Evolutionary conservation across 1,140 invertebrate genomes (phyloP).

Genomic region (Babylonia areolata): DNA sequence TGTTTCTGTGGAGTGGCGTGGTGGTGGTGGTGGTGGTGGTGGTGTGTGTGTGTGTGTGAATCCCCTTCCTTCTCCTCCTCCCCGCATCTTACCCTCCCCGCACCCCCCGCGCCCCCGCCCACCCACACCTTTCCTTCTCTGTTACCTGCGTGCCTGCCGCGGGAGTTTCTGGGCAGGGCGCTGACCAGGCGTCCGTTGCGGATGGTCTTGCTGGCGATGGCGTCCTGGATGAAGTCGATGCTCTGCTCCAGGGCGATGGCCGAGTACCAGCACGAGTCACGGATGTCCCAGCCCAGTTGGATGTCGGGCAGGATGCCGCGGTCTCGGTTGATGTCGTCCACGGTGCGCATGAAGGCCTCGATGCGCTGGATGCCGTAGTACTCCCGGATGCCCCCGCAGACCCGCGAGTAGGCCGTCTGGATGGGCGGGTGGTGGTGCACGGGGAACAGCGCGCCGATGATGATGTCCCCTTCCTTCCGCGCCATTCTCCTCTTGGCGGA

Average conservation of each 20-base stretch:
- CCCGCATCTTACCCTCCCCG: too few relatives aligned
- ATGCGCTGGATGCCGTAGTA: slow-evolving; percentile 88
- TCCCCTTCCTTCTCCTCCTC: too few relatives aligned
- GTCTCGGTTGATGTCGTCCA: slow-evolving; percentile 80
- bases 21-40: too few relatives aligned
- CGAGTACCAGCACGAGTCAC: slow-evolving; percentile 89
- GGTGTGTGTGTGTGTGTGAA: not conserved
- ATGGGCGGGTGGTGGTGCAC: slow-evolving; percentile 82
- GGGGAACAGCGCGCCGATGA: slow-evolving; percentile 84
- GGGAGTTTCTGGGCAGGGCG: not conserved
- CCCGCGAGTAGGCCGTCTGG: slow-evolving; percentile 63
- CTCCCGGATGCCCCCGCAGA: slow-evolving; percentile 79
- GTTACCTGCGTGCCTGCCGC: not conserved
- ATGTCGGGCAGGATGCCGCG: slow-evolving; percentile 78
- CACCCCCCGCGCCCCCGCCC: too few relatives aligned
- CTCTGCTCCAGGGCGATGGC: slow-evolving; percentile 88
- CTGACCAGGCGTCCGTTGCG: slow-evolving; percentile 28
- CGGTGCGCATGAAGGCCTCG: slow-evolving; percentile 81
- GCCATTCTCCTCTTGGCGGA: slow-evolving; percentile 20
- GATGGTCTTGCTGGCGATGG: slow-evolving; percentile 74
- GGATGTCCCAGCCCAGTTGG: slow-evolving; percentile 85
- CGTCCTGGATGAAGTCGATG: slow-evolving; percentile 85
- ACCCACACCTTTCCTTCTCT: too few relatives aligned
- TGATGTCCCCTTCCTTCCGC: slow-evolving; percentile 81
- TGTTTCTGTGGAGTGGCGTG: too few relatives aligned